These are phyloP conservation scores for Lithophane socia DNA, from an alignment of 2,888 invertebrate species.

Conservation along the genomic window DNA sequence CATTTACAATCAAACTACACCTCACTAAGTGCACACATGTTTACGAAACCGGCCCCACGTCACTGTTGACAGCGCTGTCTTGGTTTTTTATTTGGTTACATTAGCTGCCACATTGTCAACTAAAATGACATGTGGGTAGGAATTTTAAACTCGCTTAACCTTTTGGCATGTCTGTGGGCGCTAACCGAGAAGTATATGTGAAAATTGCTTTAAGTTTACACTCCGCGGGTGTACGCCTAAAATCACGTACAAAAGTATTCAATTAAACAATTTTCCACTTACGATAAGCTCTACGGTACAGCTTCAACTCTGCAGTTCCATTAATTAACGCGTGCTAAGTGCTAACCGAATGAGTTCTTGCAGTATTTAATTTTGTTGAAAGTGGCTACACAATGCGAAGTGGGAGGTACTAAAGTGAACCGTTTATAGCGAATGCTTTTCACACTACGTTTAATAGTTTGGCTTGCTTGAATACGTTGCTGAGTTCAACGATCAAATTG, in stretches of 20 bases:
- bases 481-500: constrained; percentile 32
- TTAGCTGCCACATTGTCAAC: too few species aligned
- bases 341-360: constrained; percentile 45
- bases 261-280: constrained; percentile 19
- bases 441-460: constrained; percentile 26
- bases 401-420: constrained; percentile 20
- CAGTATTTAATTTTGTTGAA: constrained; percentile 49
- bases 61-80: too few species aligned
- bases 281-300: constrained; percentile 35
- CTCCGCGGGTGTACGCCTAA: neutral
- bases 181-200: neutral
- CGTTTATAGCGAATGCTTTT: constrained; percentile 35
- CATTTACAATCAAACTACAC: too few species aligned
- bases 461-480: constrained; percentile 4
- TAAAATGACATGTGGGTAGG: neutral
- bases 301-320: constrained; percentile 20
- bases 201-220: neutral
- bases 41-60: too few species aligned
- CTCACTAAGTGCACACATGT: too few species aligned
- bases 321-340: constrained; percentile 45
- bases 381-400: constrained; percentile 22
- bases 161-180: neutral
- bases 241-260: neutral
- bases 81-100: too few species aligned
- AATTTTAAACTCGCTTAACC: neutral